Percentiles rank a stretch among this genome's conserved stretches.
phyloP scores from a whole-genome alignment of 1,140 invertebrate species.

The Aphis craccivora region DNA sequence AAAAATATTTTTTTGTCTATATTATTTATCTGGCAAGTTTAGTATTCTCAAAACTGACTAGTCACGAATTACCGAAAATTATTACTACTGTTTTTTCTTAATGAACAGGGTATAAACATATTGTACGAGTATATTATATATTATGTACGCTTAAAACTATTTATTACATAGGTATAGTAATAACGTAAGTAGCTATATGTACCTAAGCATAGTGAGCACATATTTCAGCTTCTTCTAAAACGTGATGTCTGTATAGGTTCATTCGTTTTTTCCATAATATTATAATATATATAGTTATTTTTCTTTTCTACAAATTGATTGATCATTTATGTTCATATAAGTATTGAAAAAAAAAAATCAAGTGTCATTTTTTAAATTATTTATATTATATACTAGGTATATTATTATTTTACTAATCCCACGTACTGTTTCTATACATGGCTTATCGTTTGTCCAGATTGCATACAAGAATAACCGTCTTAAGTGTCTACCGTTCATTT shows the following conservation, averaged over 20 bases:
- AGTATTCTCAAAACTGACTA: background rate
- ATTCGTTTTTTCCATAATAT: background rate
- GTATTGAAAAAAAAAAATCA: background rate
- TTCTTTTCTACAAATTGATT: background rate
- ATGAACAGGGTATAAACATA: background rate
- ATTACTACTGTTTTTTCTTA: background rate
- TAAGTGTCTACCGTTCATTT: background rate
- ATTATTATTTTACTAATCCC: background rate
- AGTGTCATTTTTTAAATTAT: conserved; percentile 14
- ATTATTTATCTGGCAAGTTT: background rate
- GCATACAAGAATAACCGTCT: background rate
- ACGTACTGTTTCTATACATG: background rate
- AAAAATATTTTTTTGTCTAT: background rate
- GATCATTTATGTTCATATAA: background rate
- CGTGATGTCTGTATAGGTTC: background rate
- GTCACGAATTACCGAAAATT: background rate
- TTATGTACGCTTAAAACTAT: background rate
- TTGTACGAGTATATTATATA: too few species aligned
- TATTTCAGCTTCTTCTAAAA: background rate
- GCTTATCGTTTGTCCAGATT: background rate
- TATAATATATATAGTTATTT: background rate
- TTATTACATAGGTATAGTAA: background rate
- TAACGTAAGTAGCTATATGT: too few species aligned
- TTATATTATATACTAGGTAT: background rate
- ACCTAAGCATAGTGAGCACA: background rate